A percentile compares a stretch with the other conserved stretches of the same genome.
phyloP scores from a whole-genome alignment of 1,140 invertebrate genomes.

The Macrosteles quadrilineatus region DNA sequence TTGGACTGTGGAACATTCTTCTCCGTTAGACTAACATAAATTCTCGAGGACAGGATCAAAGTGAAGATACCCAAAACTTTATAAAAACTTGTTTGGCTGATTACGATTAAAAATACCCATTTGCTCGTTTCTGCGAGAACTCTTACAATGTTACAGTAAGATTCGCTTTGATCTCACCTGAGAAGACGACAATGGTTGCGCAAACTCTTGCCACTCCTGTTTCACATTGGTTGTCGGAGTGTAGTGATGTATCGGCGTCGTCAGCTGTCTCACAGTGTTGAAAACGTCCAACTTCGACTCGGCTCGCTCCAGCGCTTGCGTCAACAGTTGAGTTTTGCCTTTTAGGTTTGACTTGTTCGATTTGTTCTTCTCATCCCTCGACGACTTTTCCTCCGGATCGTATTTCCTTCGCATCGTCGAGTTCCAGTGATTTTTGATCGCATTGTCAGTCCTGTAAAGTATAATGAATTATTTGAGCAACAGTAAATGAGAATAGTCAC shows the following conservation, averaged over 20 bases:
- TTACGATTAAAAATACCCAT: too few species aligned
- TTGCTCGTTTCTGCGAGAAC: too few species aligned
- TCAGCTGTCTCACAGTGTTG: neutral
- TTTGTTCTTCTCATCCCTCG: conserved; percentile 25
- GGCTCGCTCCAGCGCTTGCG: neutral
- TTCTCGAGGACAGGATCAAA: too few species aligned
- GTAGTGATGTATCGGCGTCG: too few species aligned
- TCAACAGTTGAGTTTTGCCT: neutral
- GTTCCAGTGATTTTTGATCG: conserved; percentile 99
- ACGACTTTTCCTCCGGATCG: conserved; percentile 56
- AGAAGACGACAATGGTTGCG: neutral
- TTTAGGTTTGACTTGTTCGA: neutral
- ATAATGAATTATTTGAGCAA: too few species aligned
- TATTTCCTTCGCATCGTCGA: conserved; percentile 93
- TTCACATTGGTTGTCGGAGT: neutral
- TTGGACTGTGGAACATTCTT: too few species aligned
- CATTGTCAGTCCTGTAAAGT: conserved; percentile 89
- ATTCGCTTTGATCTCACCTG: too few species aligned
- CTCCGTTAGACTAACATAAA: too few species aligned
- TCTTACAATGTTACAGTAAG: too few species aligned
- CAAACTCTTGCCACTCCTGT: conserved; percentile 2
- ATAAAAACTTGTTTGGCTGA: too few species aligned
- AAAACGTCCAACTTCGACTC: neutral
- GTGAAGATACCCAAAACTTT: too few species aligned
- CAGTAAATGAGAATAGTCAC: too few species aligned